Conservation (phyloP, 2,797 vertebrate genomes). For the Falco biarmicus region DNA sequence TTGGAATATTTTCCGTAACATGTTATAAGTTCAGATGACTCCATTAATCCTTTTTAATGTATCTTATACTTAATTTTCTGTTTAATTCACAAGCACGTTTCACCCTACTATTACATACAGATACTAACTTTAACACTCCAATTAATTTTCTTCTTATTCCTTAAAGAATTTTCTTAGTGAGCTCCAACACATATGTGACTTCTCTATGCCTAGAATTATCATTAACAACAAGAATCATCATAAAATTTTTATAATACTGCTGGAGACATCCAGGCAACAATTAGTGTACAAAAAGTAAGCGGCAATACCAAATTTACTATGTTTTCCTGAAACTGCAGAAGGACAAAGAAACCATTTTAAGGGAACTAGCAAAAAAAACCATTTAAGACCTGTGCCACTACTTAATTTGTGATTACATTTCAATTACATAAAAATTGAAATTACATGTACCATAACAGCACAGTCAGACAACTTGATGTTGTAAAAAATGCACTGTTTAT, state of each 20-base stretch:
- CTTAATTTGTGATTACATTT: not conserved
- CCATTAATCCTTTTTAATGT: not conserved
- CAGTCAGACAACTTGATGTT: not conserved
- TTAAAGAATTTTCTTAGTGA: not conserved
- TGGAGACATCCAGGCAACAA: not conserved
- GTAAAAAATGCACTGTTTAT: not conserved
- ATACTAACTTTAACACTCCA: not conserved
- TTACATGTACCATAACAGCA: not conserved
- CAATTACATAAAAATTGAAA: not conserved
- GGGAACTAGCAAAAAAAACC: not conserved
- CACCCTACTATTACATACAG: not conserved
- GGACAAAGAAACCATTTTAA: not conserved
- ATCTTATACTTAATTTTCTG: not conserved
- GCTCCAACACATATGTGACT: rapidly evolving
- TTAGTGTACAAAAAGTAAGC: not conserved
- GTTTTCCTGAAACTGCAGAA: not conserved
- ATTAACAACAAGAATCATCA: not conserved
- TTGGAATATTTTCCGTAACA: not conserved
- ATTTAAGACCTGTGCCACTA: not conserved
- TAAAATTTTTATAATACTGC: not conserved
- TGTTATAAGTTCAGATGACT: not conserved
- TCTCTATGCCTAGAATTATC: not conserved
- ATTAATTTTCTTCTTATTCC: not conserved
- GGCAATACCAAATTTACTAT: not conserved
- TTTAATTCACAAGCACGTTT: not conserved